Evolutionary conservation across 1,140 invertebrate genomes (phyloP).

Genomic region (Drosophila nannoptera): DNA sequence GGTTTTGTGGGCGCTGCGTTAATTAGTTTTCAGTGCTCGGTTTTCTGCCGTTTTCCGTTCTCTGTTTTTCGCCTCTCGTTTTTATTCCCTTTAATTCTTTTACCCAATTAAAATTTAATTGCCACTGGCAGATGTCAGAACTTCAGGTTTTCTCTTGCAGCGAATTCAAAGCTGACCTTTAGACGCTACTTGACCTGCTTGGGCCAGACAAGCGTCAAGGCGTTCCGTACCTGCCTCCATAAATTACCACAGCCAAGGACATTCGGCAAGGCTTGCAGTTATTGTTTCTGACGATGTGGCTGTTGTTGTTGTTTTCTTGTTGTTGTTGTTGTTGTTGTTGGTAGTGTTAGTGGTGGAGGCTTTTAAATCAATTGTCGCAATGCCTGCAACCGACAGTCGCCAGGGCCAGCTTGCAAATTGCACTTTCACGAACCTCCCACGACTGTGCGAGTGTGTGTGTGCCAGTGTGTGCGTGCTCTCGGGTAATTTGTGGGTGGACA

Average conservation of each 20-base stretch:
- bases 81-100: background rate
- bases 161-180: constrained; percentile 62
- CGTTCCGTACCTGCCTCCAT: constrained; percentile 47
- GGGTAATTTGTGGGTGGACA: constrained; percentile 11
- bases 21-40: constrained; percentile 60
- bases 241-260: constrained; percentile 65
- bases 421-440: constrained; percentile 35
- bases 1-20: constrained; percentile 43
- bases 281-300: constrained; percentile 13
- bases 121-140: constrained; percentile 31
- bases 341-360: constrained; percentile 37
- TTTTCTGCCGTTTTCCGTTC: constrained; percentile 21
- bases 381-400: constrained; percentile 53
- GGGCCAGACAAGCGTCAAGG: constrained; percentile 57
- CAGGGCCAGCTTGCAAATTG: constrained; percentile 50
- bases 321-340: constrained; percentile 32
- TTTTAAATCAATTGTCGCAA: constrained; percentile 70
- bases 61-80: background rate
- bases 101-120: constrained; percentile 50
- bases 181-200: constrained; percentile 63
- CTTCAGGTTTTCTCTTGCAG: constrained; percentile 33
- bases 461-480: constrained; percentile 9
- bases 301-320: constrained; percentile 30
- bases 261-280: constrained; percentile 25
- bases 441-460: constrained; percentile 17